Evolutionary conservation across 1,140 invertebrate genomes (phyloP).

Genomic region (Drosophila mauritiana): DNA sequence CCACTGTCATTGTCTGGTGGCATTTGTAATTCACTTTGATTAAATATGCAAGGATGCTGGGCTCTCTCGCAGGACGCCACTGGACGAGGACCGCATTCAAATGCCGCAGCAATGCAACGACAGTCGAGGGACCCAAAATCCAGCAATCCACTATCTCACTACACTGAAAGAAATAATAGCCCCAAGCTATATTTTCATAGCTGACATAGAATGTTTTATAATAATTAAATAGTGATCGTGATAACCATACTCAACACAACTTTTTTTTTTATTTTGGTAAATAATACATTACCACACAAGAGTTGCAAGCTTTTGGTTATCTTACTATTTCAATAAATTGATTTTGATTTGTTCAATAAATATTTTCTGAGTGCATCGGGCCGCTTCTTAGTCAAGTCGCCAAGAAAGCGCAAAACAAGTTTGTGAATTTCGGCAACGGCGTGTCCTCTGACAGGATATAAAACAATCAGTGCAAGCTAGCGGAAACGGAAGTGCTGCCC

Average conservation of each 20-base stretch:
- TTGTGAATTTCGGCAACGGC: conserved; percentile 68
- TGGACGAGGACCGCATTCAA: conserved; percentile 57
- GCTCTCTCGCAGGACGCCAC: conserved; percentile 18
- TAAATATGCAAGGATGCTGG: conserved; percentile 67
- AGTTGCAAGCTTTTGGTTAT: no score
- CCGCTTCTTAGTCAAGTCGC: conserved; percentile 59
- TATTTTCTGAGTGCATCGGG: conserved; percentile 15
- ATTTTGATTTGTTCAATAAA: no score
- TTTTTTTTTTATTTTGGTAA: no score
- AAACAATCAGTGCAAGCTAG: conserved; percentile 84
- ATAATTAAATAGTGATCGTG: no score
- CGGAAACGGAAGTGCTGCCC: conserved; percentile 78
- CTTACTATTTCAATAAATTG: no score
- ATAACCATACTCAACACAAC: not conserved
- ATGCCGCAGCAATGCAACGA: conserved; percentile 69
- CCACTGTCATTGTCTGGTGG: conserved; percentile 62
- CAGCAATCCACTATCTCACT: conserved; percentile 3
- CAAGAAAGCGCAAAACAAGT: conserved; percentile 80
- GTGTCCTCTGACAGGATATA: conserved; percentile 82
- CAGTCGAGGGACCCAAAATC: conserved; percentile 29
- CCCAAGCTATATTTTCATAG: no score
- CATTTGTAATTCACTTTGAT: conserved; percentile 80
- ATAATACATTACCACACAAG: no score
- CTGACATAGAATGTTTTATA: no score
- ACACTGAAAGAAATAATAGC: conserved; percentile 1